Evolutionary conservation across 2,888 invertebrate species (phyloP).

Genomic region (Latheticus oryzae): DNA sequence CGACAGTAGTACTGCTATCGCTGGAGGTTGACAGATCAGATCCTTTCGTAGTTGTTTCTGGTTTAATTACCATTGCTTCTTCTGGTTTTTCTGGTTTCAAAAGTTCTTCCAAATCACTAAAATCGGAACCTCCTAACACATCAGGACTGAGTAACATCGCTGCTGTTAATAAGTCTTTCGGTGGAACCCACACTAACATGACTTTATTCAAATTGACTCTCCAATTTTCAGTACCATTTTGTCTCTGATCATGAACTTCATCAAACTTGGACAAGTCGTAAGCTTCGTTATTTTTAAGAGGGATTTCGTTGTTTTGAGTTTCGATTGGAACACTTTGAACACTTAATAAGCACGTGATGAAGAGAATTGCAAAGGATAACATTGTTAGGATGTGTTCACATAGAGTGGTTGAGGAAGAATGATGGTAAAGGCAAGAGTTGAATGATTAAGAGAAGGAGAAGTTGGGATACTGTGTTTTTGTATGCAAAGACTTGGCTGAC

Average conservation of each 20-base stretch:
- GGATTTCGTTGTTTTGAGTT: neutral
- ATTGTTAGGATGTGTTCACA: constrained; percentile 27
- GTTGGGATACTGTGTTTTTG: neutral
- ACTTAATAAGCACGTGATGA: constrained; percentile 14
- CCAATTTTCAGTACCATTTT: constrained; percentile 82
- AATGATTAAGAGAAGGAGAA: constrained; percentile 6
- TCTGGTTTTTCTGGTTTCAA: constrained; percentile 37
- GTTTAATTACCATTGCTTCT: constrained; percentile 22
- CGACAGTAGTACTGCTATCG: constrained; percentile 2
- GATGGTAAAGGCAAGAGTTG: constrained; percentile 14
- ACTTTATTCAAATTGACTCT: constrained; percentile 77
- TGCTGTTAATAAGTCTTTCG: constrained; percentile 71
- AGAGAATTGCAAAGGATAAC: constrained; percentile 4
- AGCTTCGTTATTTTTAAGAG: constrained; percentile 3
- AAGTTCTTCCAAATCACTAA: constrained; percentile 31
- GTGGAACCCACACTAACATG: constrained; percentile 75
- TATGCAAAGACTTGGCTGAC: constrained; percentile 1
- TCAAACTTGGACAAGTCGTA: constrained; percentile 48
- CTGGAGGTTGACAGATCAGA: no score
- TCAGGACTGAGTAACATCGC: constrained; percentile 66
- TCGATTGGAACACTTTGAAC: constrained; percentile 18
- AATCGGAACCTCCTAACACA: constrained; percentile 27
- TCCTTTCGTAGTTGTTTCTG: constrained; percentile 24
- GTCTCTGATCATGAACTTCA: constrained; percentile 74
- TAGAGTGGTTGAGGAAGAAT: constrained; percentile 21